A percentile compares a stretch with the other conserved stretches of the same genome.
Conservation (phyloP, 2,797 vertebrate species). For the Myiotriccus ornatus region DNA sequence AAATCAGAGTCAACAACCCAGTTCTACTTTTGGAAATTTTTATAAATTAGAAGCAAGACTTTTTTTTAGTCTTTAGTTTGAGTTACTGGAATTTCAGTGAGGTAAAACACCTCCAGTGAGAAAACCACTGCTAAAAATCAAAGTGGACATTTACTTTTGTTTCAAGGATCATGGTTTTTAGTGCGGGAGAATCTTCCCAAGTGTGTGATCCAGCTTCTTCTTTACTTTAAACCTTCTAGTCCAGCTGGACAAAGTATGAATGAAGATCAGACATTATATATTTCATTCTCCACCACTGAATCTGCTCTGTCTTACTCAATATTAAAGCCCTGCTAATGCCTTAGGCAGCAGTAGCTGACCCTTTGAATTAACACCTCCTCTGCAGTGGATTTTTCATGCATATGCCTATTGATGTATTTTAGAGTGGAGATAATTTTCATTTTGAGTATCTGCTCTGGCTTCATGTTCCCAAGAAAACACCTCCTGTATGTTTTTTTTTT, state of each 20-base stretch:
- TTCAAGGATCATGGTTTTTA: background rate
- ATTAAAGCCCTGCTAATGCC: conserved; percentile 9
- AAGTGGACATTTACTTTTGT: background rate
- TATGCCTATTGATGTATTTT: conserved; percentile 33
- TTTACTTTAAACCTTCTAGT: background rate
- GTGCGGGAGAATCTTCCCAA: background rate
- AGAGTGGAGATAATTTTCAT: conserved; percentile 22
- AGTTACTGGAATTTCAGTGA: background rate
- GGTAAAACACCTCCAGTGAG: background rate
- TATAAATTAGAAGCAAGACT: background rate
- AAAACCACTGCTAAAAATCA: background rate
- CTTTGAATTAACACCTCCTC: conserved; percentile 32
- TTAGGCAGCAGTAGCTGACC: conserved; percentile 2
- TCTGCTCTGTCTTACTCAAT: background rate
- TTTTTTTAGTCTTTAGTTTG: background rate
- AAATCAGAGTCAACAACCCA: background rate
- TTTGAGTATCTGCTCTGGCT: background rate
- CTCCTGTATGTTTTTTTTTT: background rate
- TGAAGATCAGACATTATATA: background rate
- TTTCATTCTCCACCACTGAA: background rate
- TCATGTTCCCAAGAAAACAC: background rate
- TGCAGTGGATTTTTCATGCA: background rate
- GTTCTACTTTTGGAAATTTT: background rate
- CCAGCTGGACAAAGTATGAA: background rate
- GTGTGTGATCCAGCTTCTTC: background rate